Base-by-base conservation (phyloP, 2,888 invertebrate genomes). In the Drosophila acutilabella region DNA sequence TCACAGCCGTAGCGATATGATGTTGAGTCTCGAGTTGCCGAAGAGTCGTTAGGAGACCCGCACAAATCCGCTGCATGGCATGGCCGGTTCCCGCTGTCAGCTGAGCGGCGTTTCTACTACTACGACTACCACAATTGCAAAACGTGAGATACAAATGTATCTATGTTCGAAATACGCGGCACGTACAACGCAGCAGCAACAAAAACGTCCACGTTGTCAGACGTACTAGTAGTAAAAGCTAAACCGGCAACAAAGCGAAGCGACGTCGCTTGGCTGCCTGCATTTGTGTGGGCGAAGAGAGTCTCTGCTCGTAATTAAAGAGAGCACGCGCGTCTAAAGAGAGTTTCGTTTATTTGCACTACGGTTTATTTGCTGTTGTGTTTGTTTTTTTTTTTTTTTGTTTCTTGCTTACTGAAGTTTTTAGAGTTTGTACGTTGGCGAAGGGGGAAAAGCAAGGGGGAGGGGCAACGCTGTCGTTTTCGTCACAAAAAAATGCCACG, bases 61-160 rank as follows among this genome's bases (percentile, higher is more conserved):
- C 74, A 78, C 78, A 78, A 45, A 45, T 57, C 42, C 47, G 51
- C 23, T 58, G 54, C 16, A 18, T 40, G 54, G 44, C 14, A 14
- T 30, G 60, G 64, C 57, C 64, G 78, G 78, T 76, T 30, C 18
- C 56, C 54, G 76, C 86, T 81, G 54, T 56, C 82, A 83, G 82
- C 82, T 83, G 82, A 88, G 88, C 82, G 85, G 70, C 68, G 69
- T 74, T 83, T 77, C 83, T 64, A 87, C 81, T 64, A 78, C 72
- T 45, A 60, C 53, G 1, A 47, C 47, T 14, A 0, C n/a, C 26
- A 26, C 2, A 60, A 71, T 67, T 41, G 8, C 47, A 50, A 30
- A 48, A 60, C 67, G 73, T 64, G 51, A 77, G 77, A 79, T 77
- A 79, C 68, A 74, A 76, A 82, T 79, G 67, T 85, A 83, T 88